Evolutionary conservation across 1,140 invertebrate species (phyloP).

Genomic region (Scaptomyza hsui): DNA sequence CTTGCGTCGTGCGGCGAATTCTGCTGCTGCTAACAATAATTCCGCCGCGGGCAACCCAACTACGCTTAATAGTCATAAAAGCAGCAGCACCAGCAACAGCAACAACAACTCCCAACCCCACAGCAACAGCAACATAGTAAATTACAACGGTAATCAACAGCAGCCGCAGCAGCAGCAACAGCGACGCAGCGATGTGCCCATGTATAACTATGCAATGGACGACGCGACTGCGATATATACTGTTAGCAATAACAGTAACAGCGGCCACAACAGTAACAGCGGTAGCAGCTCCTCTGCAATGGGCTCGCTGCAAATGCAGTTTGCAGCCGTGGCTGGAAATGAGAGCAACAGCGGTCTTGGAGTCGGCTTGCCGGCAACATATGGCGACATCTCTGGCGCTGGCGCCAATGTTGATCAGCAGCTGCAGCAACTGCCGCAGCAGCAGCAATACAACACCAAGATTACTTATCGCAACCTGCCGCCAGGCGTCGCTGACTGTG

Average conservation of each 20-base stretch:
- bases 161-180: slow-evolving; percentile 48
- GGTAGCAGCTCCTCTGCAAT: slow-evolving; percentile 53
- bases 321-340: slow-evolving; percentile 84
- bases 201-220: slow-evolving; percentile 75
- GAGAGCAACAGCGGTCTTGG: slow-evolving; percentile 16
- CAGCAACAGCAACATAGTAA: slow-evolving; percentile 41
- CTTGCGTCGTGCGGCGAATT: slow-evolving; percentile 53
- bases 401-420: slow-evolving; percentile 63
- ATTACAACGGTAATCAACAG: slow-evolving; percentile 55
- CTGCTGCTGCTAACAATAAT: slow-evolving; percentile 24
- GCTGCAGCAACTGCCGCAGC: slow-evolving; percentile 27
- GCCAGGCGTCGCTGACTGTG: slow-evolving; percentile 44
- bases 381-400: slow-evolving; percentile 63
- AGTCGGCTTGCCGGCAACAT: slow-evolving; percentile 40
- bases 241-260: slow-evolving; percentile 43
- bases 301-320: slow-evolving; percentile 81
- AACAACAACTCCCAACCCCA: slow-evolving; percentile 45
- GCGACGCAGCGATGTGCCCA: slow-evolving; percentile 64
- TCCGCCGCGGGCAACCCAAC: slow-evolving; percentile 45
- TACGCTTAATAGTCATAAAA: slow-evolving; percentile 68
- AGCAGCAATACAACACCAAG: slow-evolving; percentile 52
- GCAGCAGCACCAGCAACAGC: slow-evolving; percentile 44
- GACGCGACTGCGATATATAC: slow-evolving; percentile 20
- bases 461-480: slow-evolving; percentile 34
- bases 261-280: slow-evolving; percentile 25